Evolutionary conservation across 2,888 invertebrate species (phyloP), one percentile per base, ranked within the genome.

Genomic region (Meghimatium bilineatum): DNA sequence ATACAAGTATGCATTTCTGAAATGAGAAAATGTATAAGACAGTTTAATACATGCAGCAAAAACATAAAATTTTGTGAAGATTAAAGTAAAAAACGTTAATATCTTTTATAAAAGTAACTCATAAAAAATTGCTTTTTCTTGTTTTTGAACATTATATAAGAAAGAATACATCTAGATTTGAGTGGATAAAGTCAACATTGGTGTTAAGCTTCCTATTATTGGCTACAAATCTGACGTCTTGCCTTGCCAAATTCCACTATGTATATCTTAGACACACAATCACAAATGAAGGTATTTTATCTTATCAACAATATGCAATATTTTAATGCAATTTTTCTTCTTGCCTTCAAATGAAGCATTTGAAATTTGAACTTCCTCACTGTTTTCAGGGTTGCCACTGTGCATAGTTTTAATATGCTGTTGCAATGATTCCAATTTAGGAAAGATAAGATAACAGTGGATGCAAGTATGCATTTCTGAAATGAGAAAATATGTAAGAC

Each of bases 401-500:
- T 74, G 74, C 52, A 49, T 52, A 17, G 3, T 5, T n/a, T n/a
- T 29, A 29, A n/a, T 29, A n/a, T 74, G 74, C 44, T 49, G 20
- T 29, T 74, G 29, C 29, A 74, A 49, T 20, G 14, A 49, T 29
- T 74, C 29, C 5, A 32, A 29, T 23, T 20, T 49, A 10, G 74
- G 20, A 20, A 74, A 74, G 14, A 52, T 29, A 44, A 44, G 44
- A 6, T 8, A 74, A n/a, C 74, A 74, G 20, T 29, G 49, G 36
- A 49, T 29, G 34, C 74, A 74, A 49, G 29, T 36, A 17, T 74
- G 32, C 29, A 52, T 74, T 74, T 74, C 74, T 74, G 74, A 74
- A 74, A 74, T 29, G 5, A 32, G 2, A 29, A 74, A 52, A 12
- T 44, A 12, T 8, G 20, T 23, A 56, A 23, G 56, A 56, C 56